A percentile compares a stretch with the other conserved stretches of the same genome.
phyloP scores from a whole-genome alignment of 2,797 vertebrate species.

The Steatocranus sp. region DNA sequence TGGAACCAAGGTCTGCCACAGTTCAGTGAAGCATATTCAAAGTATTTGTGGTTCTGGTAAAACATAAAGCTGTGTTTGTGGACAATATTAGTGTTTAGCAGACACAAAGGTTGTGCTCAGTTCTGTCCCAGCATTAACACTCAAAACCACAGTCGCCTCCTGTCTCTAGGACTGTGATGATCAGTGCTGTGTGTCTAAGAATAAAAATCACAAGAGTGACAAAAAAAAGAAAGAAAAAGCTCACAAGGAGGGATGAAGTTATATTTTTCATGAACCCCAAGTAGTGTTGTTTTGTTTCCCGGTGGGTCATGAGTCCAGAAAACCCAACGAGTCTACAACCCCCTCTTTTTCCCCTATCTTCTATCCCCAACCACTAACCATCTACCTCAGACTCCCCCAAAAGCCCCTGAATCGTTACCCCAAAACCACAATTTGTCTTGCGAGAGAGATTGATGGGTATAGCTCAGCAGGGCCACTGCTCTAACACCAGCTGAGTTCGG shows the following conservation, averaged over 20 bases:
- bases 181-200: conserved; percentile 22
- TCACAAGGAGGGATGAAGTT: conserved; percentile 18
- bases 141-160: conserved; percentile 66
- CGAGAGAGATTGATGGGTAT: conserved; percentile 55
- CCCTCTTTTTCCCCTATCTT: neutral
- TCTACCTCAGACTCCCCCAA: conserved; percentile 25
- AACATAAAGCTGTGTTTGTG: conserved; percentile 65
- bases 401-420: conserved; percentile 36
- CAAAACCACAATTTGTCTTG: conserved; percentile 60
- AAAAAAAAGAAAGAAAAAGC: conserved; percentile 11
- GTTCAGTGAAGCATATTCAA: conserved; percentile 64
- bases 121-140: conserved; percentile 54
- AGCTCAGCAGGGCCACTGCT: conserved; percentile 41
- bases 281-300: conserved; percentile 37
- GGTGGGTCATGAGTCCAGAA: conserved; percentile 27
- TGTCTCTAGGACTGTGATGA: conserved; percentile 42
- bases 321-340: neutral
- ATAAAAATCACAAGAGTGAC: conserved; percentile 26
- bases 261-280: neutral
- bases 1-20: conserved; percentile 65
- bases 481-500: conserved; percentile 41
- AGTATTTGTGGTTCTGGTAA: conserved; percentile 66
- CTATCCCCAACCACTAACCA: conserved; percentile 31
- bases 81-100: conserved; percentile 61
- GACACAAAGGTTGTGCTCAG: conserved; percentile 46